Percentiles rank a stretch among this genome's conserved stretches.
Conservation (phyloP, 2,888 invertebrate species). For the Aromia moschata region DNA sequence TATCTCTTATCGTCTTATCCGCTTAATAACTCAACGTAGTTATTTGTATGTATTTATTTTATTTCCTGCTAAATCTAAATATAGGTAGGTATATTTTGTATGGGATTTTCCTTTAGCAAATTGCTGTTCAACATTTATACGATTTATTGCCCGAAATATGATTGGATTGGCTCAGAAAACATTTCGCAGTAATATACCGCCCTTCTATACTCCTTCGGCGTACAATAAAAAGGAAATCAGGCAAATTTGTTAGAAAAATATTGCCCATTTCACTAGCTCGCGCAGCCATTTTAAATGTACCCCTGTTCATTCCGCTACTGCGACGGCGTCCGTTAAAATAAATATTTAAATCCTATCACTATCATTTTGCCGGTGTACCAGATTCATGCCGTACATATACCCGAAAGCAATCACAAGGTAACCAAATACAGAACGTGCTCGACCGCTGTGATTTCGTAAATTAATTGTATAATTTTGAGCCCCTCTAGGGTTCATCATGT, state of each 20-base stretch:
- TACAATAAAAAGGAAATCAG: conserved; percentile 12
- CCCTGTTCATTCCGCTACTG: not conserved
- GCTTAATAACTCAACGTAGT: too few species aligned
- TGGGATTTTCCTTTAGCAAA: too few species aligned
- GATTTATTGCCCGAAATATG: not conserved
- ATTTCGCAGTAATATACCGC: conserved; percentile 2
- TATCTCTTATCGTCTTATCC: too few species aligned
- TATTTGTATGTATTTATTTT: too few species aligned
- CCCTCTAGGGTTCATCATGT: conserved; percentile 8
- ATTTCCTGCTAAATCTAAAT: too few species aligned
- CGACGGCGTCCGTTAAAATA: conserved; percentile 14
- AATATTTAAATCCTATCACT: conserved; percentile 16
- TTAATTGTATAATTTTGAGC: conserved; percentile 12
- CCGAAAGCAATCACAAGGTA: too few species aligned
- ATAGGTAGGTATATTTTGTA: too few species aligned
- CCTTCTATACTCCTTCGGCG: conserved; percentile 3
- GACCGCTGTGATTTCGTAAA: conserved; percentile 2
- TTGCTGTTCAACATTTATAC: not conserved
- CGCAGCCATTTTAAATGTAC: conserved; percentile 6
- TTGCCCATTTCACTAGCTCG: conserved; percentile 12
- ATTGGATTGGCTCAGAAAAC: conserved; percentile 6
- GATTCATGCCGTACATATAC: conserved; percentile 4
- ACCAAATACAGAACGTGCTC: not conserved
- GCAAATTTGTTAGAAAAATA: conserved; percentile 14
- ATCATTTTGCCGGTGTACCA: not conserved